Evolutionary conservation across 2,113 vertebrate species (phyloP), one percentile per base, ranked within the genome.

Genomic region (Odocoileus hemionus): DNA sequence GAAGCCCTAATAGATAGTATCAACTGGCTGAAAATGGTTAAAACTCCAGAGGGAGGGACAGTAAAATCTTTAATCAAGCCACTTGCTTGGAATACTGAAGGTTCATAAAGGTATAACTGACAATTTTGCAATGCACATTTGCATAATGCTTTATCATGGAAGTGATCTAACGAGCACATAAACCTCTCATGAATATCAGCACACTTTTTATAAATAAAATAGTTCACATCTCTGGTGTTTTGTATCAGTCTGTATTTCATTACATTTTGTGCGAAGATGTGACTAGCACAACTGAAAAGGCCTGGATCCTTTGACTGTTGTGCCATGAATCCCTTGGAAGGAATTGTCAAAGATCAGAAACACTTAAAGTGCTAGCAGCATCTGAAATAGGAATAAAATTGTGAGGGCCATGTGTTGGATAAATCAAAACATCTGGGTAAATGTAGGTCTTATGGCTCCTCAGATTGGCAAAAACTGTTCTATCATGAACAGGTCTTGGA

Each of bases 381-480:
- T 45, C 54, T 76, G 79, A 87, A 82, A 74, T 19, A 55, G 76
- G 64, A 86, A 83, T 55, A 55, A 79, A 52, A 76, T 6, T 52
- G 74, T 84, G 54, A 93, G 60, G 33, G n/a, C 82, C 60, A 82
- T 96, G 47, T 96, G 88, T 92, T 90, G 60, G 92, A 94, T 97
- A 93, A 97, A 60, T 85, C 85, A 80, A 78, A 96, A 97, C 95
- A 97, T 94, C 94, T 97, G 96, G 89, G 61, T 91, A 91, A 91
- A 86, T 36, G 55, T 54, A 94, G 94, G 54, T 61, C 21, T 7
- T 33, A 54, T 89, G 74, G 86, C 50, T 82, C 36, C 50, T 87
- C 39, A 95, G 70, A 52, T 25, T 58, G 89, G 61, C 95, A 85
- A 84, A 80, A 95, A n/a, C 39, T 50, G 23, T 94, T 80, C 54